These are phyloP conservation scores for Hedychridium roseum DNA, from an alignment of 2,888 invertebrate genomes.

Conservation along the genomic window DNA sequence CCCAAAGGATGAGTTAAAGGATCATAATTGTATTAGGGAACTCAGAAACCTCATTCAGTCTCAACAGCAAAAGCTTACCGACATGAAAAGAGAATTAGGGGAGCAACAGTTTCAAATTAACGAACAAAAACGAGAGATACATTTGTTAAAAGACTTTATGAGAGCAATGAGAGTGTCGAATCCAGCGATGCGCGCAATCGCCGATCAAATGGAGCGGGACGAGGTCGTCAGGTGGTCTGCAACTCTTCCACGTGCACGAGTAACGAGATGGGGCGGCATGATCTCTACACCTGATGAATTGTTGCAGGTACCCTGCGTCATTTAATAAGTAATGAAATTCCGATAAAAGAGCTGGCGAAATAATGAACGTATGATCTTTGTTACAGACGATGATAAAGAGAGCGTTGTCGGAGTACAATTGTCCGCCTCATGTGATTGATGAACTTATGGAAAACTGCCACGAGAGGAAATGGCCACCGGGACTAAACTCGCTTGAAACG, in stretches of 20 bases:
- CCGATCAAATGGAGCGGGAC: conserved; percentile 94
- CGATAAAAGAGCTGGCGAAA: too few species aligned
- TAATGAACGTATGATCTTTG: conserved; percentile 5
- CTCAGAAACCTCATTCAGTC: conserved; percentile 83
- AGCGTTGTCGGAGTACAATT: conserved; percentile 91
- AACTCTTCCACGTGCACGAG: conserved; percentile 82
- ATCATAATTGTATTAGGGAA: conserved; percentile 94
- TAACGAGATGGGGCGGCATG: conserved; percentile 98
- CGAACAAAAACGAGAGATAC: conserved; percentile 89
- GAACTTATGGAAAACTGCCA: conserved; percentile 98
- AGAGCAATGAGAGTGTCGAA: conserved; percentile 91
- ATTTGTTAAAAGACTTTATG: conserved; percentile 92
- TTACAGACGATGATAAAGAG: conserved; percentile 90
- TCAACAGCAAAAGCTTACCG: conserved; percentile 86
- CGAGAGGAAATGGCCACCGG: conserved; percentile 94
- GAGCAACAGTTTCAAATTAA: conserved; percentile 88
- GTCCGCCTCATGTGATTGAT: conserved; percentile 91
- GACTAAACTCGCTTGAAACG: conserved; percentile 90
- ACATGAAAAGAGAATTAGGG: conserved; percentile 85
- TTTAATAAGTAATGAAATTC: too few species aligned
- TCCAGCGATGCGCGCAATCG: conserved; percentile 90
- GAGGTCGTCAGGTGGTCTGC: conserved; percentile 91
- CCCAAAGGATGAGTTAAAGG: conserved; percentile 93
- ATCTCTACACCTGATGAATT: conserved; percentile 97
- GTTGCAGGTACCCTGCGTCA: conserved; percentile 78